Conservation (phyloP, 1,140 invertebrate genomes). For the Drosophila novamexicana region DNA sequence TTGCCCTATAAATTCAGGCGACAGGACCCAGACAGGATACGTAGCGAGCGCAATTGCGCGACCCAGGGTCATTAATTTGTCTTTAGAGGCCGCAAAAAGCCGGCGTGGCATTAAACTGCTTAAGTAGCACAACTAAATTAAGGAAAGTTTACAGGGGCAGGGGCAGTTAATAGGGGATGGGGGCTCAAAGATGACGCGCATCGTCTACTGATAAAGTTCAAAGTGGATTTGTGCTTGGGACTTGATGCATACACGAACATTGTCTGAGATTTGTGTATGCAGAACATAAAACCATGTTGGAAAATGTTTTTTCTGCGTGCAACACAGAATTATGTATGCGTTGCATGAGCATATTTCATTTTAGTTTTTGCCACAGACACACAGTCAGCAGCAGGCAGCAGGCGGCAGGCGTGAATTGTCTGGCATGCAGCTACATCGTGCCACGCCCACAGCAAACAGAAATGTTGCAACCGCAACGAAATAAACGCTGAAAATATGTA, state of each 20-base stretch:
- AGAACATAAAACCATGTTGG: neutral
- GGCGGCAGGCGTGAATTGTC: conserved; percentile 12
- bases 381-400: neutral
- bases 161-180: conserved; percentile 57
- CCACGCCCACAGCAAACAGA: conserved; percentile 9
- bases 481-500: conserved; percentile 38
- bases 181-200: conserved; percentile 2
- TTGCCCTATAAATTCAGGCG: conserved; percentile 69
- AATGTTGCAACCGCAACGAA: conserved; percentile 27
- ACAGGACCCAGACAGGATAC: conserved; percentile 61
- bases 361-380: conserved; percentile 12
- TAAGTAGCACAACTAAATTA: conserved; percentile 82
- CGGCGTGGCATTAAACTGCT: conserved; percentile 71
- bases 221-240: conserved; percentile 39
- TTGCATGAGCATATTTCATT: conserved; percentile 37
- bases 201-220: conserved; percentile 49
- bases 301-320: neutral
- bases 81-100: conserved; percentile 48
- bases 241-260: conserved; percentile 10
- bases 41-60: conserved; percentile 40
- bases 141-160: conserved; percentile 53
- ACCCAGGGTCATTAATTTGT: conserved; percentile 77
- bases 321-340: conserved; percentile 32
- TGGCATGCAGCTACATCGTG: conserved; percentile 18
- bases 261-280: neutral